phyloP scores from a whole-genome alignment of 2,888 invertebrate species.

The Erebia epiphron region DNA sequence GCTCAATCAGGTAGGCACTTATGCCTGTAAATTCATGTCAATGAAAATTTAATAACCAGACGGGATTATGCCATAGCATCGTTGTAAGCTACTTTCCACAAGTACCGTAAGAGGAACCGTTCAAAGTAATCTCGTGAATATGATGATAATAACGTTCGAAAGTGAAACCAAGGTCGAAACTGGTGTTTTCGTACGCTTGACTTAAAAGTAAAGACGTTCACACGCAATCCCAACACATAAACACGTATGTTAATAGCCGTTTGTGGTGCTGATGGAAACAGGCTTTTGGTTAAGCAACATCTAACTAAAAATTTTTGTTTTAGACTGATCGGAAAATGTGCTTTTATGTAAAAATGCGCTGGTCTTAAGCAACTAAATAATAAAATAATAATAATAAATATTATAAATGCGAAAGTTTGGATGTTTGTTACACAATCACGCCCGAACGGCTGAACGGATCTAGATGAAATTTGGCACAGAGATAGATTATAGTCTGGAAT shows the following conservation, averaged over 20 bases:
- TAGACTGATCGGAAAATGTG: slow-evolving; percentile 11
- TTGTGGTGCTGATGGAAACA: slow-evolving; percentile 46
- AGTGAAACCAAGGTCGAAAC: slow-evolving; percentile 63
- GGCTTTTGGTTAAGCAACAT: slow-evolving; percentile 49
- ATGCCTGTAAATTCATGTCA: neutral
- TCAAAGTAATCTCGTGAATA: slow-evolving; percentile 8
- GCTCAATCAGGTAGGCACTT: too few species aligned
- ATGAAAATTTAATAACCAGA: neutral
- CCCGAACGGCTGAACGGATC: too few species aligned
- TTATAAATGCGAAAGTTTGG: too few species aligned
- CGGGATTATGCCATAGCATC: neutral
- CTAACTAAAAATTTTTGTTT: slow-evolving; percentile 39
- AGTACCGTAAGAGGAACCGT: slow-evolving; percentile 31
- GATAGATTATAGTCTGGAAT: too few species aligned
- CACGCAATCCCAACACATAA: slow-evolving; percentile 47
- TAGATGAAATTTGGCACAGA: too few species aligned
- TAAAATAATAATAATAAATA: neutral
- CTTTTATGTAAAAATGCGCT: neutral
- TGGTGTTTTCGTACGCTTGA: slow-evolving; percentile 36
- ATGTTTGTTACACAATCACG: too few species aligned
- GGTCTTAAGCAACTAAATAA: neutral
- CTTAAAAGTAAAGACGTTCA: slow-evolving; percentile 44
- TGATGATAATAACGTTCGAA: slow-evolving; percentile 54
- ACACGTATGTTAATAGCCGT: slow-evolving; percentile 47
- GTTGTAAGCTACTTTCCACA: slow-evolving; percentile 6